phyloP scores from a whole-genome alignment of 2,113 vertebrate genomes.

The Rhegmatorhina hoffmannsi region DNA sequence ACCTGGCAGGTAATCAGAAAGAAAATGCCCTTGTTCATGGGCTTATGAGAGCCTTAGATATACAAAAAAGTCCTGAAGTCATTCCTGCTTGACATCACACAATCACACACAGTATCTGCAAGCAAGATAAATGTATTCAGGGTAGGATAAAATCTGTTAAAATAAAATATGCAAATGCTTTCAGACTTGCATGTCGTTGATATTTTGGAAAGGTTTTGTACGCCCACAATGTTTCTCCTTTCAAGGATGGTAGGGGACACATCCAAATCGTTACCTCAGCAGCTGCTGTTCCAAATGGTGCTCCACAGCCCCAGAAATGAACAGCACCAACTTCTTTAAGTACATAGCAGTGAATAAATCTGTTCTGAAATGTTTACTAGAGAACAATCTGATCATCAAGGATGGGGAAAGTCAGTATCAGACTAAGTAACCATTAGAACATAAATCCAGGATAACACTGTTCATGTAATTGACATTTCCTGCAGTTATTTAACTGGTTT shows the following conservation, averaged over 20 bases:
- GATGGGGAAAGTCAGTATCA: background rate
- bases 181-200: background rate
- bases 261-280: constrained; percentile 26
- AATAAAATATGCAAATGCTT: constrained; percentile 54
- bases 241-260: constrained; percentile 21
- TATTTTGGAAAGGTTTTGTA: constrained; percentile 29
- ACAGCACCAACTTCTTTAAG: constrained; percentile 43
- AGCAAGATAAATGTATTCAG: constrained; percentile 1
- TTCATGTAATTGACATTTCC: background rate
- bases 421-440: background rate
- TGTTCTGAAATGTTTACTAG: constrained; percentile 31
- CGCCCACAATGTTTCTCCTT: constrained; percentile 51
- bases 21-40: background rate
- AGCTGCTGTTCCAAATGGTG: constrained; percentile 60
- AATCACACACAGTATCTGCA: background rate
- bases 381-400: background rate
- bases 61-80: background rate
- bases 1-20: constrained; percentile 12
- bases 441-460: background rate
- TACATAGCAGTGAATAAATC: constrained; percentile 16
- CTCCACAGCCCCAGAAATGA: constrained; percentile 45
- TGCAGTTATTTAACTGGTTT: background rate
- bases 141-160: constrained; percentile 11
- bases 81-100: background rate
- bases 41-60: background rate